Percentiles rank a stretch among this genome's conserved stretches.
phyloP scores from a whole-genome alignment of 2,797 vertebrate species.

The Amblyopsis hoosieri region DNA sequence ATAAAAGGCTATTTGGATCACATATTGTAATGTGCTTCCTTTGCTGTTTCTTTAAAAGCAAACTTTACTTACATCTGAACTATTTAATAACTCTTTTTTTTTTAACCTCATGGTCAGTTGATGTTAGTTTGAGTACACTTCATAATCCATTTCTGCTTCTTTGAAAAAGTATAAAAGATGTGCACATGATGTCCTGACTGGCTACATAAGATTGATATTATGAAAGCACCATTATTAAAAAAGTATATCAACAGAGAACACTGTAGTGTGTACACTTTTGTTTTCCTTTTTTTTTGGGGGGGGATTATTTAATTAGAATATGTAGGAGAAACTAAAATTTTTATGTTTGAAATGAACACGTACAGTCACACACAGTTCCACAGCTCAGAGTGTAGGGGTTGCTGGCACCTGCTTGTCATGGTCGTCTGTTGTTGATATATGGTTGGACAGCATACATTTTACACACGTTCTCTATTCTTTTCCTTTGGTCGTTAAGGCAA shows the following conservation, averaged over 20 bases:
- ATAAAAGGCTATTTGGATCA: no score
- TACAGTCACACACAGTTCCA: conserved; percentile 29
- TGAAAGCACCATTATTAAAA: neutral
- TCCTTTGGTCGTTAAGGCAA: conserved; percentile 70
- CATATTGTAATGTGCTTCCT: no score
- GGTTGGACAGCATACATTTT: neutral
- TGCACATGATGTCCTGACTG: neutral
- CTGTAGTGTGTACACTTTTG: conserved; percentile 17
- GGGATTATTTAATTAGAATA: conserved; percentile 9
- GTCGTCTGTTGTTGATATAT: neutral
- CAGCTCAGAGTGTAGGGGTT: conserved; percentile 22
- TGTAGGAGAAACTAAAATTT: conserved; percentile 40
- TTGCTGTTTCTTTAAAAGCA: no score
- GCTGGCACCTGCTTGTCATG: conserved; percentile 9
- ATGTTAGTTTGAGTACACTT: no score
- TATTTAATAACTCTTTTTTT: no score
- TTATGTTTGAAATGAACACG: conserved; percentile 46
- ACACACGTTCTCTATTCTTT: conserved; percentile 35
- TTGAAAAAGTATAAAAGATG: no score
- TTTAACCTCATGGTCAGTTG: no score
- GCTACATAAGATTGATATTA: neutral
- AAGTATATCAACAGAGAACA: conserved; percentile 12
- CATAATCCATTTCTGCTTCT: no score
- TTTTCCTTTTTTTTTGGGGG: conserved; percentile 19
- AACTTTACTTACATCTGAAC: no score